These are phyloP conservation scores for Apis dorsata DNA, from an alignment of 1,140 invertebrate species.

Conservation along the genomic window DNA sequence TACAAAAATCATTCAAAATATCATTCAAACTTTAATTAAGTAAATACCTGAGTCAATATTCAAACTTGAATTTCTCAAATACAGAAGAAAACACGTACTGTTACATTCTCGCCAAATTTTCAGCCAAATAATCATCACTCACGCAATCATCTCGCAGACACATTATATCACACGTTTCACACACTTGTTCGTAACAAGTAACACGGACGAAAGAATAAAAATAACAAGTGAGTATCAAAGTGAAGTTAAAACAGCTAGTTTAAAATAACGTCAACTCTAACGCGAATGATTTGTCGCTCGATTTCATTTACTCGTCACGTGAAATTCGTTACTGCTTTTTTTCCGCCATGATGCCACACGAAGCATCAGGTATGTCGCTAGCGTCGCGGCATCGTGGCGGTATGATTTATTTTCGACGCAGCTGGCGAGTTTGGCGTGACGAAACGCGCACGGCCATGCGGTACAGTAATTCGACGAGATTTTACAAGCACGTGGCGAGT, in stretches of 20 bases:
- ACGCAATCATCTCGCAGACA: no score
- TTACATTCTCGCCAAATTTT: no score
- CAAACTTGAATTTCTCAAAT: not conserved
- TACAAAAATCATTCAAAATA: not conserved
- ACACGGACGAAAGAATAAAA: not conserved
- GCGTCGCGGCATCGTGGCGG: not conserved
- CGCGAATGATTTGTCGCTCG: no score
- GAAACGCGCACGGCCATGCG: constrained; percentile 43
- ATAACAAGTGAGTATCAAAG: no score
- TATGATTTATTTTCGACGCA: constrained; percentile 43
- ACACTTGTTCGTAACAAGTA: not conserved
- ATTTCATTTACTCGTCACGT: not conserved
- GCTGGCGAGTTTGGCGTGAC: constrained; percentile 41
- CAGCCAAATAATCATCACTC: no score
- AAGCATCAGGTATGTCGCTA: not conserved
- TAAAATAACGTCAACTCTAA: not conserved
- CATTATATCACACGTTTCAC: no score
- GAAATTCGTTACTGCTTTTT: not conserved
- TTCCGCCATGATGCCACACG: not conserved
- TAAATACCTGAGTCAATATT: not conserved
- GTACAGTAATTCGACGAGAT: constrained; percentile 49
- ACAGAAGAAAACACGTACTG: no score
- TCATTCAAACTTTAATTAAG: not conserved
- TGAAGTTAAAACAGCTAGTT: not conserved
- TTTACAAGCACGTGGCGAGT: constrained; percentile 49